A percentile compares a stretch with the other conserved stretches of the same genome.
Conservation (phyloP, 2,797 vertebrate genomes). For the Leptodactylus fallax region DNA sequence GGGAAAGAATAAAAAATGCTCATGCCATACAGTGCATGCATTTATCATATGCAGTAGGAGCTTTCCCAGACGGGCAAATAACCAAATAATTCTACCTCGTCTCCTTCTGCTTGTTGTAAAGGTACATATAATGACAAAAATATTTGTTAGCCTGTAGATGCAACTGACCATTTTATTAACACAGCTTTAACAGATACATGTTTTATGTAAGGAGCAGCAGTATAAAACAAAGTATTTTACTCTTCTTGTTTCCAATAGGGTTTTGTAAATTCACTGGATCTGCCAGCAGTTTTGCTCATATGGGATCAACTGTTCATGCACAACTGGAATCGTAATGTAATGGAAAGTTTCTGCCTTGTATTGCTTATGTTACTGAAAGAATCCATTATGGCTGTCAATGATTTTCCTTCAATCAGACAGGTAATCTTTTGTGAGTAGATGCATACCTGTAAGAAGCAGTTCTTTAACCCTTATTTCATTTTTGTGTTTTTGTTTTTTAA, state of each 20-base stretch:
- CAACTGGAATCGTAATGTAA: conserved; percentile 60
- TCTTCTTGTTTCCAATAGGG: conserved; percentile 52
- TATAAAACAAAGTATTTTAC: no score
- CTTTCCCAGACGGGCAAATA: no score
- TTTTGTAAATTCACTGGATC: conserved; percentile 63
- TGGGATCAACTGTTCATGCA: conserved; percentile 69
- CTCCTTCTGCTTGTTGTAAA: no score
- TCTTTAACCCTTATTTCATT: neutral
- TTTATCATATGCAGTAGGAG: no score
- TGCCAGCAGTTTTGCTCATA: conserved; percentile 65
- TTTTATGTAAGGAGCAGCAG: neutral
- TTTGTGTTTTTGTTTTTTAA: no score
- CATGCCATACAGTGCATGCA: no score
- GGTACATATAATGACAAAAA: no score
- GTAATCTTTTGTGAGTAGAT: conserved; percentile 20
- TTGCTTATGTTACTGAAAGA: conserved; percentile 66
- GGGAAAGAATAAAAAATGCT: no score
- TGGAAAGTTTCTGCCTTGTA: conserved; percentile 65
- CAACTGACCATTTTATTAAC: no score
- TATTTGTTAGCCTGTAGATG: no score
- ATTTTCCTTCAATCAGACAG: conserved; percentile 63
- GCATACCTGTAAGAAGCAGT: neutral
- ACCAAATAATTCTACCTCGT: no score
- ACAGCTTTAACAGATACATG: no score
- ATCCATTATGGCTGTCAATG: conserved; percentile 61